Percentiles rank a stretch among this genome's conserved stretches.
These are phyloP conservation scores for Scomber scombrus DNA, from an alignment of 2,113 vertebrate genomes.

Conservation along the genomic window DNA sequence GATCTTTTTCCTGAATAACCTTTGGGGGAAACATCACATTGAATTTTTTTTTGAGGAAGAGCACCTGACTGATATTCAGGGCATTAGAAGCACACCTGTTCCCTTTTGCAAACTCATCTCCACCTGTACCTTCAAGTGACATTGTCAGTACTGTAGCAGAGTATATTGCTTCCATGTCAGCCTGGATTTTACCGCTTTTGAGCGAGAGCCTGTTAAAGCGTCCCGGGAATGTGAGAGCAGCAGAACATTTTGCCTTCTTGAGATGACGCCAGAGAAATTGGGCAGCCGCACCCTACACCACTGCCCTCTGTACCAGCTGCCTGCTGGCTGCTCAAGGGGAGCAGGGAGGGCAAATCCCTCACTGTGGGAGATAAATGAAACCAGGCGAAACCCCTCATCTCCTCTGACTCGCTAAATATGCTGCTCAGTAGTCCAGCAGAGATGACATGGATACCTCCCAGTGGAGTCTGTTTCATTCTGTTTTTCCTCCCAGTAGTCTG, in stretches of 20 bases:
- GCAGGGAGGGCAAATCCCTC: conserved; percentile 16
- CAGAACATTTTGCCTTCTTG: conserved; percentile 48
- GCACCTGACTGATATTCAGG: no score
- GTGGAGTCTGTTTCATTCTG: conserved; percentile 17
- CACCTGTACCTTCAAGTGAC: neutral
- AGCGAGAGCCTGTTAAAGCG: conserved; percentile 29
- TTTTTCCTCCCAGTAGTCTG: conserved; percentile 23
- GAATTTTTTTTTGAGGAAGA: no score
- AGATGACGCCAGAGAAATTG: conserved; percentile 44
- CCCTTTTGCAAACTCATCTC: neutral
- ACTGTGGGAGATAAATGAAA: conserved; percentile 40
- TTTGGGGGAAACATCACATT: no score
- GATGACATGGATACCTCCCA: conserved; percentile 47
- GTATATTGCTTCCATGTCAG: conserved; percentile 25
- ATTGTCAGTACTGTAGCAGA: neutral
- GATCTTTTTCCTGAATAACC: no score
- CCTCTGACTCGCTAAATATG: conserved; percentile 43
- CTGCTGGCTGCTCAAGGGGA: conserved; percentile 17
- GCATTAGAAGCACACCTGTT: neutral
- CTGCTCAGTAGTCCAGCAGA: conserved; percentile 27
- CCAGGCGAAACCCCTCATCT: conserved; percentile 21
- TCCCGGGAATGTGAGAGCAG: conserved; percentile 50
- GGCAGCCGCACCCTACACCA: conserved; percentile 40
- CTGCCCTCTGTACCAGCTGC: conserved; percentile 55
- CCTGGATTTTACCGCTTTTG: conserved; percentile 20